Evolutionary conservation across 2,797 vertebrate species (phyloP).

Genomic region (Oryzias sinensis): DNA sequence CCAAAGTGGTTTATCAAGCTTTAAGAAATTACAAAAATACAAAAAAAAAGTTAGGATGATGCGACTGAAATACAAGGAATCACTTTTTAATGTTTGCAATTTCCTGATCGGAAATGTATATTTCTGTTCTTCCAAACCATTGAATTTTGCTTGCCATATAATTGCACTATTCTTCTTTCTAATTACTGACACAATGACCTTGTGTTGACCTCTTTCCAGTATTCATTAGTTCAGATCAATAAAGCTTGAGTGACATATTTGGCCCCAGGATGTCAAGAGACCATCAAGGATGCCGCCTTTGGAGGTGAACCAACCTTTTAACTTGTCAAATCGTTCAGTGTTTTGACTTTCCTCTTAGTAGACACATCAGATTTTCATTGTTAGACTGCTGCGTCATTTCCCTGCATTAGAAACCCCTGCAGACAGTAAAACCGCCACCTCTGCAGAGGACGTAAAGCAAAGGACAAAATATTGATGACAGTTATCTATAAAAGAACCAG

Average conservation of each 20-base stretch:
- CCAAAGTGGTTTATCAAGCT: no score
- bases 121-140: conserved; percentile 23
- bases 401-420: conserved; percentile 13
- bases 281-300: conserved; percentile 12
- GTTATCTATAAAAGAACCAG: background rate
- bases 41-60: no score
- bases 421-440: conserved; percentile 1
- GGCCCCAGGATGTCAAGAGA: conserved; percentile 7
- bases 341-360: conserved; percentile 28
- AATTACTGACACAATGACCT: conserved; percentile 56
- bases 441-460: background rate
- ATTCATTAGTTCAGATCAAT: conserved; percentile 64
- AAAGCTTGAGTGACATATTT: conserved; percentile 52
- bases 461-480: background rate
- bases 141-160: conserved; percentile 33
- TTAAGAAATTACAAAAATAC: no score
- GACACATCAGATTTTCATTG: conserved; percentile 10
- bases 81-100: background rate
- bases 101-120: conserved; percentile 16
- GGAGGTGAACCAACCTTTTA: conserved; percentile 24
- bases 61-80: background rate
- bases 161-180: conserved; percentile 60
- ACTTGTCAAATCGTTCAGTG: conserved; percentile 14
- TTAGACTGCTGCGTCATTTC: conserved; percentile 5
- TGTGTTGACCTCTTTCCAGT: conserved; percentile 37